These are phyloP conservation scores for Cryptus armator DNA, from an alignment of 2,888 invertebrate genomes.

Conservation along the genomic window DNA sequence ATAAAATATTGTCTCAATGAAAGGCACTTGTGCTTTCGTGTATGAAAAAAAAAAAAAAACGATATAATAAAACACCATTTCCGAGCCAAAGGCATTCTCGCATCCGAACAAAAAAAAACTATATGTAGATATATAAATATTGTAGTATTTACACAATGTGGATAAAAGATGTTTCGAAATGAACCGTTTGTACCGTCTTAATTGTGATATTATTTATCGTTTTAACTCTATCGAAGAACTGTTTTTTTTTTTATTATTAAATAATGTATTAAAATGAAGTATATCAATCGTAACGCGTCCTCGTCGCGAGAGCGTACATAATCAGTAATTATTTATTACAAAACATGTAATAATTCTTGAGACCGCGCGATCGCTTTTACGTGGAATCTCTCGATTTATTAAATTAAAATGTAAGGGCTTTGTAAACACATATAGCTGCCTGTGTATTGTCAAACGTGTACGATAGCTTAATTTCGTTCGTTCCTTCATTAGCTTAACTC, in stretches of 20 bases:
- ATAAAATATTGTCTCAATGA: conserved; percentile 38
- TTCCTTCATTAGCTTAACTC: conserved; percentile 56
- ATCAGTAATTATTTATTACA: conserved; percentile 38
- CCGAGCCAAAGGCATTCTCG: conserved; percentile 53
- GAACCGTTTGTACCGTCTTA: conserved; percentile 34
- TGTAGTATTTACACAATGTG: conserved; percentile 62
- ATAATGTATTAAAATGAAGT: conserved; percentile 17
- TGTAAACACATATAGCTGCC: conserved; percentile 47
- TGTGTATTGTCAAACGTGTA: conserved; percentile 45
- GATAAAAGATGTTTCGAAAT: conserved; percentile 59
- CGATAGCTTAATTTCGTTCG: conserved; percentile 42
- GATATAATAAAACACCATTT: conserved; percentile 38
- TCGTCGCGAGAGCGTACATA: conserved; percentile 27
- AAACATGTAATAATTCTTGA: conserved; percentile 20
- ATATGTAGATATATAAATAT: conserved; percentile 72
- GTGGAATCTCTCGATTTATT: conserved; percentile 5
- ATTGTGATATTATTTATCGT: conserved; percentile 12
- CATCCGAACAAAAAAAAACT: conserved; percentile 55
- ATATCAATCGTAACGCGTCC: conserved; percentile 30
- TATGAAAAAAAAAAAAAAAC: conserved; percentile 36
- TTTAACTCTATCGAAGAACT: neutral
- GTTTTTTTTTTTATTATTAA: neutral
- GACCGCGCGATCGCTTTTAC: conserved; percentile 23
- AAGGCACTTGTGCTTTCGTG: conserved; percentile 40
- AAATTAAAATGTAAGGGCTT: conserved; percentile 8